A percentile compares a stretch with the other conserved stretches of the same genome.
These are phyloP conservation scores for Anthoptus insignis DNA, from an alignment of 2,888 invertebrate genomes.

Conservation along the genomic window DNA sequence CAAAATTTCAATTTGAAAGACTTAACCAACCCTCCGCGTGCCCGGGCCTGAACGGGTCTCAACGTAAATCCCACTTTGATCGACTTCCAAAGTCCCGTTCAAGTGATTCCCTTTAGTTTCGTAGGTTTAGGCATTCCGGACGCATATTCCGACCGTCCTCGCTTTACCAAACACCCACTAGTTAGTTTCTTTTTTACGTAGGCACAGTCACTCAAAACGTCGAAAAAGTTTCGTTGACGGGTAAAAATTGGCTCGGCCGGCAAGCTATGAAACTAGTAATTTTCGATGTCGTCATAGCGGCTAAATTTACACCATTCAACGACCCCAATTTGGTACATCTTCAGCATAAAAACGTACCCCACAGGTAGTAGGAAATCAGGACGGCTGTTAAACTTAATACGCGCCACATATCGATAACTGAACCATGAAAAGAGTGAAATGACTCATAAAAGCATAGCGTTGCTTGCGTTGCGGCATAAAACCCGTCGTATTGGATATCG, in stretches of 20 bases:
- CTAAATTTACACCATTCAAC: constrained; percentile 16
- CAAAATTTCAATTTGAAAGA: constrained; percentile 75
- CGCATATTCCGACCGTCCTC: constrained; percentile 56
- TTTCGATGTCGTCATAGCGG: constrained; percentile 8
- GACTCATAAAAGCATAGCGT: constrained; percentile 62
- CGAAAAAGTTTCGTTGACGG: constrained; percentile 27
- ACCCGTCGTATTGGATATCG: constrained; percentile 65
- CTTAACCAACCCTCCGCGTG: constrained; percentile 59
- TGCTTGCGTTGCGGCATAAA: constrained; percentile 65
- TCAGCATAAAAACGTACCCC: constrained; percentile 37
- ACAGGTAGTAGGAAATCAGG: constrained; percentile 59
- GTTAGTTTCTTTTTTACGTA: constrained; percentile 43
- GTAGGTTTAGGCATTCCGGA: constrained; percentile 64
- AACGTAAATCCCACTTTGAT: constrained; percentile 79
- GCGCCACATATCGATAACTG: constrained; percentile 64
- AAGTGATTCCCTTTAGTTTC: constrained; percentile 65
- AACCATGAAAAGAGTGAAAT: constrained; percentile 60
- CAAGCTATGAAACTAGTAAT: constrained; percentile 28
- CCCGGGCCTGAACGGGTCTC: constrained; percentile 59
- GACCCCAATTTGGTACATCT: constrained; percentile 1
- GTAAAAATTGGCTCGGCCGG: constrained; percentile 25
- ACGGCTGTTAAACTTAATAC: constrained; percentile 67
- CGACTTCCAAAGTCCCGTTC: constrained; percentile 65
- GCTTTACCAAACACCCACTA: constrained; percentile 51
- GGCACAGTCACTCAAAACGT: constrained; percentile 31